Conservation (phyloP, 2,797 vertebrate genomes). For the Tinamus major region DNA sequence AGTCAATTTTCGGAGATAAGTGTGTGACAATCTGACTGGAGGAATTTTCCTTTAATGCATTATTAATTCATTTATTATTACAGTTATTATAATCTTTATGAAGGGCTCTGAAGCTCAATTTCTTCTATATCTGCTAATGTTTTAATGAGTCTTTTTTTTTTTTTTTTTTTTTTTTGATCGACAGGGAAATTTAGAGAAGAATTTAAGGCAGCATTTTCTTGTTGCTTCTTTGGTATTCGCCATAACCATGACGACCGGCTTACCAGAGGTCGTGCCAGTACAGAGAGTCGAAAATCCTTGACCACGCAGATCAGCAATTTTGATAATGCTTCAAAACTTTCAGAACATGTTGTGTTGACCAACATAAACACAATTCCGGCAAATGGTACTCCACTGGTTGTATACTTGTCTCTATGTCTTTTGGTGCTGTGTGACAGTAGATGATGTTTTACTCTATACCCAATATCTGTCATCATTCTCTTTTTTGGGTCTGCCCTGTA, state of each 20-base stretch:
- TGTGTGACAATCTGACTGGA: conserved; percentile 12
- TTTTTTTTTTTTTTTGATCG: conserved; percentile 36
- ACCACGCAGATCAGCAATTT: conserved; percentile 92
- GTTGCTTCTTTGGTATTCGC: conserved; percentile 80
- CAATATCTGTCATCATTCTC: background rate
- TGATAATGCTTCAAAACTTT: conserved; percentile 89
- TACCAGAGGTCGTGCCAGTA: conserved; percentile 81
- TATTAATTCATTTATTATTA: conserved; percentile 75
- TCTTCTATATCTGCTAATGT: conserved; percentile 53
- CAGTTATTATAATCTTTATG: conserved; percentile 72
- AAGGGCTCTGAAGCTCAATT: conserved; percentile 65
- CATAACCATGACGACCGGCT: conserved; percentile 77
- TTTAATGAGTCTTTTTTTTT: conserved; percentile 60
- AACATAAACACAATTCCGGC: conserved; percentile 74
- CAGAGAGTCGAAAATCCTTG: conserved; percentile 93
- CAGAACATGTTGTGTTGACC: conserved; percentile 86
- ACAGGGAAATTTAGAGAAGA: conserved; percentile 96
- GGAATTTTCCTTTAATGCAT: conserved; percentile 60
- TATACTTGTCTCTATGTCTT: conserved; percentile 13
- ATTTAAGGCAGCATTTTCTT: conserved; percentile 96
- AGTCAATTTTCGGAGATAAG: conserved; percentile 63
- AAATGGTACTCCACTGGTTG: conserved; percentile 71
- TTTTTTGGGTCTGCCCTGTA: background rate
- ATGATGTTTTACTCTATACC: background rate
- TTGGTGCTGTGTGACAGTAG: background rate